phyloP scores from a whole-genome alignment of 2,113 vertebrate species.

The Agapornis roseicollis region DNA sequence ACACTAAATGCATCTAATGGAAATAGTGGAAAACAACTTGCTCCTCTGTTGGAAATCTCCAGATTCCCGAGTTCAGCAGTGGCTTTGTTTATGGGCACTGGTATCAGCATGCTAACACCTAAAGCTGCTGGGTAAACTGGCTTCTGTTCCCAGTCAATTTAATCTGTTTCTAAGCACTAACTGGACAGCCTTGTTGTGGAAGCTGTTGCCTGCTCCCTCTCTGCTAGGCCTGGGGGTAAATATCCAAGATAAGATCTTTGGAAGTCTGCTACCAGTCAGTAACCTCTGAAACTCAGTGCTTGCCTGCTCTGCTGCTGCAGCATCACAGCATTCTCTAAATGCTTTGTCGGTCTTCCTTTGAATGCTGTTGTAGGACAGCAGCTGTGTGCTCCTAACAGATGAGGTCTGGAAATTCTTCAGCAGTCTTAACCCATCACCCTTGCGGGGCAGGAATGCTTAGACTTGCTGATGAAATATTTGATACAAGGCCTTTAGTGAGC shows the following conservation, averaged over 20 bases:
- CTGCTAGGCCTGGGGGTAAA: neutral
- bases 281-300: neutral
- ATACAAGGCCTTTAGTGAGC: neutral
- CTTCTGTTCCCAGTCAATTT: neutral
- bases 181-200: neutral
- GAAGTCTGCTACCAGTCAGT: neutral
- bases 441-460: neutral
- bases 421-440: neutral
- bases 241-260: slow-evolving; percentile 12
- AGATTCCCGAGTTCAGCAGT: neutral
- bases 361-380: neutral
- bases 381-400: neutral
- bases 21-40: neutral
- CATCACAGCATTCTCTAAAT: slow-evolving; percentile 18
- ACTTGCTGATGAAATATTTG: neutral
- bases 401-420: slow-evolving; percentile 27
- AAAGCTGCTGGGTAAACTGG: neutral
- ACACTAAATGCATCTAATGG: neutral
- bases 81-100: neutral
- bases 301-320: neutral
- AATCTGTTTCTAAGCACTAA: neutral
- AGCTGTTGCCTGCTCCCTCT: neutral
- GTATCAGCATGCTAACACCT: neutral
- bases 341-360: slow-evolving; percentile 2
- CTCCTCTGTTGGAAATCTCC: neutral